Base-by-base conservation (phyloP, 2,888 invertebrate species). In the Panzeria rudis region DNA sequence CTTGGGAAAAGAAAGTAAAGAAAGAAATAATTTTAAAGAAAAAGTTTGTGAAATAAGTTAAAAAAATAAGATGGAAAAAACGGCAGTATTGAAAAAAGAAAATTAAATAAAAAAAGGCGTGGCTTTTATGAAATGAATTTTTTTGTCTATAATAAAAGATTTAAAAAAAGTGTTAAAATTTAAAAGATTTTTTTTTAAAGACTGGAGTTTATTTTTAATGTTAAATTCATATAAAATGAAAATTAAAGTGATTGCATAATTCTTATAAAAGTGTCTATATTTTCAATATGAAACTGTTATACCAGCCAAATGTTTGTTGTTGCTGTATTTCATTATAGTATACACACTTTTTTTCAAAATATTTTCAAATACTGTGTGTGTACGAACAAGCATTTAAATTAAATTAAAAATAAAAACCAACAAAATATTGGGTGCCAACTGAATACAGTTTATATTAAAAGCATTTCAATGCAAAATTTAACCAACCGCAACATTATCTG, bases 181-280 rank as follows among this genome's bases (percentile, higher is more conserved):
- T 6, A 50, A 61, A 66, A 44, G 7, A 9, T 71, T 4, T 38
- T 23, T 44, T 15, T 32, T 38, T 52, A 29, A 13, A 59, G 17
- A 68, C n/a, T 64, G 41, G 17, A 66, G 25, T 35, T 20, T 50
- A 20, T 68, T 68, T n/a, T 35, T 0, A 50, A 47, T n/a, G 5
- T 25, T 29, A n/a, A 38, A 11, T 13, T 11, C 29, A 52, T 20
- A n/a, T 15, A 35, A 52, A 68, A 68, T 11, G 0, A 50, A 20
- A 68, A 35, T 35, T 13, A 71, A 83, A 77, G 64, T 83, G 82
- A 77, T 83, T 83, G 71, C 82, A 83, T 83, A 83, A 82, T 80
- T 35, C 5, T 44, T 52, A n/a, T 6, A 32, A 13, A 38, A 38
- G 54, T 72, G 71, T 64, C 52, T 72, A 54, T 15, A 54, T 75